Base-by-base conservation (phyloP, 1,140 invertebrate species). In the Atta cephalotes region DNA sequence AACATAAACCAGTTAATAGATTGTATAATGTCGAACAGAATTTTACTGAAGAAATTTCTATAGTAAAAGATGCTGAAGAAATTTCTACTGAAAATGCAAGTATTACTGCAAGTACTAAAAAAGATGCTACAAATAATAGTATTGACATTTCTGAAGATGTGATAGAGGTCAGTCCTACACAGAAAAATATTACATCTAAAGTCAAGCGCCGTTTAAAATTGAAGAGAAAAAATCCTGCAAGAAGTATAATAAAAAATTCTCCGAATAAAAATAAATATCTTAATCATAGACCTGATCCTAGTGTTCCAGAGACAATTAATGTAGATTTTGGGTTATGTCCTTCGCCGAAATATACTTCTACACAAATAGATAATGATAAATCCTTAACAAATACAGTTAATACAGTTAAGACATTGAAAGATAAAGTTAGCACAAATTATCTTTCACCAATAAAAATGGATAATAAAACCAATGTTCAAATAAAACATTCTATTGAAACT, bases 121-220 rank as follows among this genome's bases (percentile, higher is more conserved):
- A 53, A 25, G 0, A 21, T 39, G 1, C 31, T 49, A 25, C 10
- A 62, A 62, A 51, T 0, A 39, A 21, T 2, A 35, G 2, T 12
- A 58, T 53, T 60, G 58, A 72, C 49, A 78, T 28, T 58, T 35
- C 14, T 16, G 88, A 90, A 2, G 89, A 90, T 31, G 31, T 90
- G 25, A 79, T 88, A 70, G 35, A 90, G 53, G 35, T n/a, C 25
- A 90, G 89, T 74, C 89, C 89, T 68, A 81, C 85, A n/a, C 51
- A 12, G 39, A 60, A 1, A 18, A 63, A 79, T 14, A 21, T 78
- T 21, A 49, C 53, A n/a, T 62, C 76, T 45, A 25, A 79, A 31
- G 18, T 53, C 56, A 60, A 49, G n/a, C 28, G 58, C 5, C 31
- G 18, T 71, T 60, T 82, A 12, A 86, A 63, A 68, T 5, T 79